phyloP scores from a whole-genome alignment of 2,113 vertebrate species.

The Quiscalus mexicanus region DNA sequence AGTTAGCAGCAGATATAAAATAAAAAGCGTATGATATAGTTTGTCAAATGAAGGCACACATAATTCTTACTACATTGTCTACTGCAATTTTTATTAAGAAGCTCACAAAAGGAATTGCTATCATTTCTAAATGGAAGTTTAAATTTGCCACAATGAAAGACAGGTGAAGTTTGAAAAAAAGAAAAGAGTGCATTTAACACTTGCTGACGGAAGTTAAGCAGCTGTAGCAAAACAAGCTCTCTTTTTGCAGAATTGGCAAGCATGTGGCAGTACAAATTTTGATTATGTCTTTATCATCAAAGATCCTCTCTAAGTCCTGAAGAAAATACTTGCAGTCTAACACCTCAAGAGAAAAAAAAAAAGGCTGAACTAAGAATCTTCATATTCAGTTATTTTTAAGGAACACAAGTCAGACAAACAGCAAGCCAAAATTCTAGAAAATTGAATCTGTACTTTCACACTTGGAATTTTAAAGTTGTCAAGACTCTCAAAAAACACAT shows the following conservation, averaged over 20 bases:
- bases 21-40: not conserved
- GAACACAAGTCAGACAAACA: slow-evolving; percentile 35
- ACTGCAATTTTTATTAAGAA: not conserved
- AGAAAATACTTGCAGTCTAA: not conserved
- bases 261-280: not conserved
- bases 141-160: not conserved
- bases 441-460: slow-evolving; percentile 28
- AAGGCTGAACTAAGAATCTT: not conserved
- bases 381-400: slow-evolving; percentile 28
- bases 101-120: not conserved
- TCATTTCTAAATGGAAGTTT: not conserved
- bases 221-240: not conserved
- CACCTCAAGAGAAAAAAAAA: not conserved
- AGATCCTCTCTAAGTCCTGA: not conserved
- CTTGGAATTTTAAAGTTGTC: slow-evolving; percentile 22
- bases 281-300: not conserved
- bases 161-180: not conserved
- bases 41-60: not conserved
- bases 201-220: not conserved
- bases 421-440: slow-evolving; percentile 8
- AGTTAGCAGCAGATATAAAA: not conserved
- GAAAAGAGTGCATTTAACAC: not conserved
- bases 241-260: not conserved
- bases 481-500: slow-evolving; percentile 12
- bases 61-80: not conserved